These are phyloP conservation scores for Harpagifer antarcticus DNA, from an alignment of 2,797 vertebrate genomes.

Conservation along the genomic window DNA sequence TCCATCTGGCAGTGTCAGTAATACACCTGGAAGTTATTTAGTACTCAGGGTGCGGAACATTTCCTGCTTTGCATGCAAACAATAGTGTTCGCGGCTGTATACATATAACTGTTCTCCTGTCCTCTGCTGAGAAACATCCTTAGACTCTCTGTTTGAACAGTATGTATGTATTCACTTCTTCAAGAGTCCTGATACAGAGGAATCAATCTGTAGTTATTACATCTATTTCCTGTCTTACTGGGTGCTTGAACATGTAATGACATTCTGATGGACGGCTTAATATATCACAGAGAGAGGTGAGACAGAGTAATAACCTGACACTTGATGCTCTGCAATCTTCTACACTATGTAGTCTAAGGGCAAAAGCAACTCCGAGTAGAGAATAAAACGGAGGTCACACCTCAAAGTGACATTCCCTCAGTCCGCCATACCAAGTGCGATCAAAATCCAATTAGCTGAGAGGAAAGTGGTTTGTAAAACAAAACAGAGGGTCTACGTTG, in stretches of 20 bases:
- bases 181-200: slow-evolving; percentile 2
- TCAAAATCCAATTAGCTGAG: too few relatives aligned
- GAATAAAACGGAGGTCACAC: not conserved
- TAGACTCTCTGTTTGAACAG: not conserved
- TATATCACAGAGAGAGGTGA: not conserved
- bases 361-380: not conserved
- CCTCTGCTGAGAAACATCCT: slow-evolving; percentile 17
- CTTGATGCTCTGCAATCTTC: not conserved
- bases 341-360: not conserved
- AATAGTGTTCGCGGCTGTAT: not conserved
- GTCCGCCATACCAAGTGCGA: too few relatives aligned
- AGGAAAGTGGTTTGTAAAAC: too few relatives aligned
- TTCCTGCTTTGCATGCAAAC: slow-evolving; percentile 58
- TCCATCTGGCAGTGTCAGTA: slow-evolving; percentile 46
- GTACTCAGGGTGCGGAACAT: not conserved
- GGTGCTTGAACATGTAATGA: not conserved
- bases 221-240: not conserved
- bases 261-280: not conserved
- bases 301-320: not conserved
- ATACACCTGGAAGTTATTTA: slow-evolving; percentile 57
- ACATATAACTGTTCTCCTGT: slow-evolving; percentile 2
- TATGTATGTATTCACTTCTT: not conserved
- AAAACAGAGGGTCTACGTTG: too few relatives aligned
- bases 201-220: slow-evolving; percentile 6
- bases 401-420: not conserved